These are phyloP conservation scores for Muraenolepis orangiensis DNA, from an alignment of 2,797 vertebrate genomes.

Conservation along the genomic window DNA sequence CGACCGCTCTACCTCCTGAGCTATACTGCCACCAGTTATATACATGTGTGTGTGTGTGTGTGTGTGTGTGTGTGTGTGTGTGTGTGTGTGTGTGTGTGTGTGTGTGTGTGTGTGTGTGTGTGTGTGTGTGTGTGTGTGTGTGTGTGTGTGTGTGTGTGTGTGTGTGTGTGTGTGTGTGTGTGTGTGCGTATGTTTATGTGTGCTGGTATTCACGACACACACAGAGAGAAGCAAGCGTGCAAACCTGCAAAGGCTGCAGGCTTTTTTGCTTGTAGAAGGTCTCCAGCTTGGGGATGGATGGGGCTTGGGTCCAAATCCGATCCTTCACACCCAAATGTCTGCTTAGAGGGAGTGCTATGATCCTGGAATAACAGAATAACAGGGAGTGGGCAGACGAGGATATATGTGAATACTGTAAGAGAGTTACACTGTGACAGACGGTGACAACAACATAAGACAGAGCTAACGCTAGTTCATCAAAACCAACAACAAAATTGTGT, in stretches of 20 bases:
- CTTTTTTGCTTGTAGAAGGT: slow-evolving; percentile 67
- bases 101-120: too few relatives aligned
- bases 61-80: too few relatives aligned
- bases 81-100: too few relatives aligned
- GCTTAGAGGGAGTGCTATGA: slow-evolving; percentile 79
- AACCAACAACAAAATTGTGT: too few relatives aligned
- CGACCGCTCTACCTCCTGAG: too few relatives aligned
- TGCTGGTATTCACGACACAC: background rate
- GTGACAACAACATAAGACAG: too few relatives aligned
- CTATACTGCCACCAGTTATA: too few relatives aligned
- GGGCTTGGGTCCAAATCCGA: slow-evolving; percentile 56
- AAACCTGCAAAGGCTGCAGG: slow-evolving; percentile 72
- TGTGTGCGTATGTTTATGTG: background rate
- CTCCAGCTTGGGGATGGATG: slow-evolving; percentile 73
- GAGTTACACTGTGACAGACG: background rate
- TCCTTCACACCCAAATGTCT: slow-evolving; percentile 78
- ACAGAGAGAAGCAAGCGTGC: too few relatives aligned
- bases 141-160: background rate
- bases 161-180: too few relatives aligned
- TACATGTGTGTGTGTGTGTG: too few relatives aligned
- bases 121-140: background rate
- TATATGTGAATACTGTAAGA: background rate
- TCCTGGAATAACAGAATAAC: slow-evolving; percentile 60
- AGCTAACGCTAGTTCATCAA: too few relatives aligned
- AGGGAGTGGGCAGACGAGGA: background rate